phyloP scores from a whole-genome alignment of 2,888 invertebrate species.

The Patella caerulea region DNA sequence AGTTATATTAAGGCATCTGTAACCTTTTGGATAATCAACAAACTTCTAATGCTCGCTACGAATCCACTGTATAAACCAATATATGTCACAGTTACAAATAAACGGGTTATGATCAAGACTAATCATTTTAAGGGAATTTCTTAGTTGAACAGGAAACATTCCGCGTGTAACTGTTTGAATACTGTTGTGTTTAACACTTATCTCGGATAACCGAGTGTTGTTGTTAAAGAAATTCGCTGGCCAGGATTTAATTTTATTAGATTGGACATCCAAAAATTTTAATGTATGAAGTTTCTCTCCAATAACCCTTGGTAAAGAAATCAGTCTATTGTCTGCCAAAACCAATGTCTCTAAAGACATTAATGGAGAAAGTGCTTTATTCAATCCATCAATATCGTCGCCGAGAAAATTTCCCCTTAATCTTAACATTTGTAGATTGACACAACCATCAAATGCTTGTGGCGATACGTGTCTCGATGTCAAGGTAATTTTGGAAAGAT shows the following conservation, averaged over 20 bases:
- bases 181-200: background rate
- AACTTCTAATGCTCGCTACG: slow-evolving; percentile 1
- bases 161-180: background rate
- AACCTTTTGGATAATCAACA: background rate
- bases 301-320: background rate
- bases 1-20: background rate
- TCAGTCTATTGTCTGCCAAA: background rate
- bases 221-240: background rate
- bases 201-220: background rate
- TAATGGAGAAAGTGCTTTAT: background rate
- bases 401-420: background rate
- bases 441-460: background rate
- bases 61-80: slow-evolving; percentile 39
- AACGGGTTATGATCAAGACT: slow-evolving; percentile 76
- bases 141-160: background rate
- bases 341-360: background rate
- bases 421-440: background rate
- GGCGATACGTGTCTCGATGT: background rate
- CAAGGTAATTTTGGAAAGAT: background rate
- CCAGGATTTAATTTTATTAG: background rate
- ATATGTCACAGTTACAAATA: slow-evolving; percentile 76
- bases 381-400: background rate
- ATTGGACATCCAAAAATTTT: background rate
- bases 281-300: background rate
- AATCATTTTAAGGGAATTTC: slow-evolving; percentile 66